These are phyloP conservation scores for Anarsia innoxiella DNA, from an alignment of 2,888 invertebrate species.

Conservation along the genomic window DNA sequence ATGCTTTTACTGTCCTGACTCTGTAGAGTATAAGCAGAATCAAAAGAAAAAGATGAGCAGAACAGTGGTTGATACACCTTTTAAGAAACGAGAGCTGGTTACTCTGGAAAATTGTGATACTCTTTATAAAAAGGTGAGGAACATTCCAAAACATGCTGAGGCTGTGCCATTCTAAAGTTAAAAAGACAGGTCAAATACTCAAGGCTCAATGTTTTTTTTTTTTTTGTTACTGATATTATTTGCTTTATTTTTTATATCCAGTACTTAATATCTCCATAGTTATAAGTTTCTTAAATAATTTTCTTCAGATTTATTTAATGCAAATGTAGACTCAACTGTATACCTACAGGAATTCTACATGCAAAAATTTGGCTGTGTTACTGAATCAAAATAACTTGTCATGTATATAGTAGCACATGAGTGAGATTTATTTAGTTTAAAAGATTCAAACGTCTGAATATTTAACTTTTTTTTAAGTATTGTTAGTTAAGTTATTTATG, in stretches of 20 bases:
- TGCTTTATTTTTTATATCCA: not conserved
- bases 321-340: not conserved
- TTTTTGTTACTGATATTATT: not conserved
- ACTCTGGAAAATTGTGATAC: constrained; percentile 13
- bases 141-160: constrained; percentile 4
- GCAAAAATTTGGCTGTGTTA: too few relatives aligned
- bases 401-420: too few relatives aligned
- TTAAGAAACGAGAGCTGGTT: constrained; percentile 1
- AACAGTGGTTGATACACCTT: not conserved
- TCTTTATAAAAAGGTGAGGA: constrained; percentile 4
- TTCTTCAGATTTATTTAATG: not conserved
- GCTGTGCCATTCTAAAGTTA: constrained; percentile 3
- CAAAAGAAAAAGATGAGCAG: constrained; percentile 13
- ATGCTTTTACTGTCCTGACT: constrained; percentile 33
- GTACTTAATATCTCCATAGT: not conserved
- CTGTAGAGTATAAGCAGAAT: constrained; percentile 20
- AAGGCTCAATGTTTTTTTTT: not conserved
- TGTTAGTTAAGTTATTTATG: too few relatives aligned
- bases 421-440: too few relatives aligned
- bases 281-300: not conserved
- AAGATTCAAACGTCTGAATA: too few relatives aligned
- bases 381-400: too few relatives aligned
- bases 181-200: too few relatives aligned
- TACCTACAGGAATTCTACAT: too few relatives aligned
- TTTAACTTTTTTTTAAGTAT: too few relatives aligned